Evolutionary conservation across 1,140 invertebrate genomes (phyloP).

Genomic region (Pseudomyrmex gracilis): DNA sequence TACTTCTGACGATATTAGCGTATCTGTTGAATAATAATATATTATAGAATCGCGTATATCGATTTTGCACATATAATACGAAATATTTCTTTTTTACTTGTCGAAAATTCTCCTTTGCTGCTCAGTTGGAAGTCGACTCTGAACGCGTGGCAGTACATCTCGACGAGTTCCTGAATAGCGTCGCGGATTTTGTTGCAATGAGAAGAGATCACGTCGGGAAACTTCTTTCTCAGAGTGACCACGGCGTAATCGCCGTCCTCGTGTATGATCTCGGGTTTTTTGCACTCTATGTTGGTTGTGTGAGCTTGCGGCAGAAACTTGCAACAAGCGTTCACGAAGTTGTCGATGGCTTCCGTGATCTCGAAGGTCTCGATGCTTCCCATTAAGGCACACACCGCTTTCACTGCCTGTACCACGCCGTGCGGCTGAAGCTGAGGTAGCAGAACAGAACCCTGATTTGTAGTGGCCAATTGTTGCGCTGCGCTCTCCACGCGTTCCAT

Average conservation of each 20-base stretch:
- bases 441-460: slow-evolving; percentile 82
- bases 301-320: slow-evolving; percentile 83
- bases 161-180: slow-evolving; percentile 91
- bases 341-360: slow-evolving; percentile 90
- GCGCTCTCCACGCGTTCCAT: slow-evolving; percentile 90
- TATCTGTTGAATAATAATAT: slow-evolving; percentile 80
- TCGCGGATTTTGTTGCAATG: slow-evolving; percentile 90
- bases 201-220: slow-evolving; percentile 86
- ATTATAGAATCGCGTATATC: slow-evolving; percentile 10
- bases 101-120: slow-evolving; percentile 80
- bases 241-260: slow-evolving; percentile 88
- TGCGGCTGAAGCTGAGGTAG: slow-evolving; percentile 86
- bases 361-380: slow-evolving; percentile 95
- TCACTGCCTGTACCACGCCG: slow-evolving; percentile 94
- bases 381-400: slow-evolving; percentile 95
- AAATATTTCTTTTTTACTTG: slow-evolving; percentile 79
- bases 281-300: slow-evolving; percentile 84
- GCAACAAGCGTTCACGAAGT: slow-evolving; percentile 89
- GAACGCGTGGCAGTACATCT: slow-evolving; percentile 93
- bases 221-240: slow-evolving; percentile 86
- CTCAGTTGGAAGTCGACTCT: slow-evolving; percentile 92
- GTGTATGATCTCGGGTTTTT: slow-evolving; percentile 86
- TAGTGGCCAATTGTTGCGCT: slow-evolving; percentile 86
- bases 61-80: background rate
- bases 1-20: slow-evolving; percentile 89